A percentile compares a stretch with the other conserved stretches of the same genome.
These are phyloP conservation scores for Oncorhynchus masou DNA, from an alignment of 2,113 vertebrate species.

Conservation along the genomic window DNA sequence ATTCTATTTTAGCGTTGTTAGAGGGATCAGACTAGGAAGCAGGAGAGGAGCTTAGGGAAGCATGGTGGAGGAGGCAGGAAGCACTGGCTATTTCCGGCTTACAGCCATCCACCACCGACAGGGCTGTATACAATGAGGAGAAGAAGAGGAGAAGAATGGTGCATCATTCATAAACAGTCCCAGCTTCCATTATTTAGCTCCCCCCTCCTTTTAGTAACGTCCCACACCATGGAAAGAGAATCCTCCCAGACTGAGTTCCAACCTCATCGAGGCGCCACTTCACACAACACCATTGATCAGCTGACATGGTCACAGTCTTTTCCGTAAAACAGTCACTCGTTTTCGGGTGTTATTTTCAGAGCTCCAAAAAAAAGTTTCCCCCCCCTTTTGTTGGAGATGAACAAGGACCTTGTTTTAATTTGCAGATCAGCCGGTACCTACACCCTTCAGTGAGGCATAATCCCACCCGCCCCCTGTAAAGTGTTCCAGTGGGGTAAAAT, in stretches of 20 bases:
- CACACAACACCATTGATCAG: neutral
- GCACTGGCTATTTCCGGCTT: constrained; percentile 42
- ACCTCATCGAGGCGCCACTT: constrained; percentile 40
- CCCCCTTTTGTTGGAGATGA: constrained; percentile 39
- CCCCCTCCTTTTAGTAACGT: constrained; percentile 17
- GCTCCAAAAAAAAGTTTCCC: too few species aligned
- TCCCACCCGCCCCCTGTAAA: constrained; percentile 60
- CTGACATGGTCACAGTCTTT: neutral
- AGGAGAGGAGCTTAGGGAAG: neutral
- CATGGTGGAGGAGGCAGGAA: constrained; percentile 5
- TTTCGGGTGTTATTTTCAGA: neutral
- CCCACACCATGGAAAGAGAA: constrained; percentile 15
- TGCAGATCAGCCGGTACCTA: constrained; percentile 32
- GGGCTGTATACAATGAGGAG: constrained; percentile 3
- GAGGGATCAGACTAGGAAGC: constrained; percentile 37
- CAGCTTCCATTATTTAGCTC: constrained; percentile 9
- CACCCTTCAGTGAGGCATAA: constrained; percentile 35
- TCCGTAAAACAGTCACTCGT: constrained; percentile 12
- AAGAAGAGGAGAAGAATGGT: neutral
- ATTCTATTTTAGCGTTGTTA: constrained; percentile 40
- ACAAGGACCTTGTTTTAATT: constrained; percentile 60
- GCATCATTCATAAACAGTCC: constrained; percentile 41
- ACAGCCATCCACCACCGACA: constrained; percentile 45
- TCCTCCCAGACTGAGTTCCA: neutral
- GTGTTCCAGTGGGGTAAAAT: constrained; percentile 68